Evolutionary conservation across 2,797 vertebrate species (phyloP), one percentile per base, ranked within the genome.

Genomic region (Clamator glandarius): DNA sequence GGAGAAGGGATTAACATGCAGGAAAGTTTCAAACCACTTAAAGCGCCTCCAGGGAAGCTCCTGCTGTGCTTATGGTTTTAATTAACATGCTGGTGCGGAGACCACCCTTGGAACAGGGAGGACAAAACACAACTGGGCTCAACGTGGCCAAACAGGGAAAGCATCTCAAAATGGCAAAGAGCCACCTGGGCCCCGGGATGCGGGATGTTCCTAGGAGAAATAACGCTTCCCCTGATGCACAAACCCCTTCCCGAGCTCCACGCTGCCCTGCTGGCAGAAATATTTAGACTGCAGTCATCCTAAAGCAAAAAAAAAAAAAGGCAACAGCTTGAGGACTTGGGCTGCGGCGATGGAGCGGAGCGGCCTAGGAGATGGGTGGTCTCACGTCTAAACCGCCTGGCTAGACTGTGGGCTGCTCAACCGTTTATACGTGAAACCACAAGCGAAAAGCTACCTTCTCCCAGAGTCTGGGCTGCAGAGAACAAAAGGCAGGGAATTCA

Each of bases 71-170:
- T 24, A 33, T 76, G 93, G 5, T 93, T 97, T 92, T 96, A 87
- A 96, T 95, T 93, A 97, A 89, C 70, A 7, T 5, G 80, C 86
- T 29, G 90, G 78, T 52, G 84, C 21, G 12, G 91, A 91, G 90
- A 94, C 68, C 84, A 91, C 92, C 76, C 72, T 70, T 33, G 85
- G 44, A 92, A 20, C 17, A 1, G 42, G 41, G 35, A 91, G 78
- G 75, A 68, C 88, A 57, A 96, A 90, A 82, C 78, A 21, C 87
- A 26, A 80, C 42, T 12, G 72, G 78, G 55, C 26, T 52, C 51
- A 28, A 52, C 9, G 24, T 26, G 21, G 26, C 51, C 50, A 51
- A 26, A 50, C 15, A 24, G 44, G 19, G 85, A 48, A 76, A 93
- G 72, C 55, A 25, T 70, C 86, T 51, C 33, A 44, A 76, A 59